Evolutionary conservation across 2,888 invertebrate species (phyloP).

Genomic region (Zonitis immaculata): DNA sequence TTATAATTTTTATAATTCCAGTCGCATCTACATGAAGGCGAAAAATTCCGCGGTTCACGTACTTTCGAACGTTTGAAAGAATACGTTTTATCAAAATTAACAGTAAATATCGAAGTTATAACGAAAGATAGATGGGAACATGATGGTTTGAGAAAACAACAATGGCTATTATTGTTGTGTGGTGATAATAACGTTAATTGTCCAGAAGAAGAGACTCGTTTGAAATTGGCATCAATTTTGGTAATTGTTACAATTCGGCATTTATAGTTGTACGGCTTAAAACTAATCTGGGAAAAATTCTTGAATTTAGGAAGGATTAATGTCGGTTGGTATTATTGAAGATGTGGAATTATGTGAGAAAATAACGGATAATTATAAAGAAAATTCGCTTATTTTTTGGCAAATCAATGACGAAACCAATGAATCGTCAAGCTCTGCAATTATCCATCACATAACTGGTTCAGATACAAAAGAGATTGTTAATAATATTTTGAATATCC

Average conservation of each 20-base stretch:
- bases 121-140: constrained; percentile 44
- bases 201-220: constrained; percentile 53
- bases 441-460: constrained; percentile 36
- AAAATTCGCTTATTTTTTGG: constrained; percentile 43
- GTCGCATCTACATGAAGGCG: constrained; percentile 56
- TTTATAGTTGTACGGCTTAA: too few species aligned
- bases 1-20: too few species aligned
- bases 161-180: constrained; percentile 59
- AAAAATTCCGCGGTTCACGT: constrained; percentile 58
- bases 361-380: constrained; percentile 42
- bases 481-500: constrained; percentile 54
- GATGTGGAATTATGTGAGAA: constrained; percentile 49
- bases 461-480: constrained; percentile 55
- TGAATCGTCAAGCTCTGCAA: constrained; percentile 21
- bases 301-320: constrained; percentile 48
- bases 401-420: constrained; percentile 29
- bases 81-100: constrained; percentile 59
- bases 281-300: too few species aligned
- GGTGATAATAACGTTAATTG: constrained; percentile 50
- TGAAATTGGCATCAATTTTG: constrained; percentile 69
- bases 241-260: constrained; percentile 48
- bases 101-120: constrained; percentile 46
- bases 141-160: constrained; percentile 31
- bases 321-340: constrained; percentile 50
- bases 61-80: constrained; percentile 57